Percentiles rank a stretch among this genome's conserved stretches.
Conservation (phyloP, 1,140 invertebrate species). For the Lethocerus indicus region DNA sequence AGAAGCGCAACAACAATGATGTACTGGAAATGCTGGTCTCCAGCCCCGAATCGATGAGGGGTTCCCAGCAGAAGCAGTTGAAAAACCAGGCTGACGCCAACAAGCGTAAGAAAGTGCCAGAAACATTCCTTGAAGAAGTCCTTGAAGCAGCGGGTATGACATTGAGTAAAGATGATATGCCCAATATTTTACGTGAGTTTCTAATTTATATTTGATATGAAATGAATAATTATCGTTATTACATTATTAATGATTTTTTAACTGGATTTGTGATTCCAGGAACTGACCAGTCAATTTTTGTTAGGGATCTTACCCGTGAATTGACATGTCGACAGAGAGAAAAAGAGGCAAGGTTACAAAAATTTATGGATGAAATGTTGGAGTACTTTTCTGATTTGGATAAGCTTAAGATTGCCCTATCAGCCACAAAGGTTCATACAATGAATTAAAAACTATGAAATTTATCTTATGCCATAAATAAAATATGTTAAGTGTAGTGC, state of each 20-base stretch:
- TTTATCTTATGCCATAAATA: no score
- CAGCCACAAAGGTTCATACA: slow-evolving; percentile 7
- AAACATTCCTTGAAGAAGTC: not conserved
- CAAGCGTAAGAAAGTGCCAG: not conserved
- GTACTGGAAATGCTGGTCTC: not conserved
- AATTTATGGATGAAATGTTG: slow-evolving; percentile 1
- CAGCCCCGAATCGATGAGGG: not conserved
- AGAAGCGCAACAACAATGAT: not conserved
- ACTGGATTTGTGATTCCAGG: slow-evolving; percentile 1
- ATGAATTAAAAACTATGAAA: no score
- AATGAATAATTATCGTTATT: no score
- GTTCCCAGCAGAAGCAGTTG: not conserved
- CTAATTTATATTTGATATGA: not conserved
- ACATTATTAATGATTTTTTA: not conserved
- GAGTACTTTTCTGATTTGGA: slow-evolving; percentile 1
- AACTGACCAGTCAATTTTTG: slow-evolving; percentile 8
- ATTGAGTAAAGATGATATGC: not conserved
- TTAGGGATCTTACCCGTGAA: not conserved
- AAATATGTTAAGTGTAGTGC: no score
- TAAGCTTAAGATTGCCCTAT: slow-evolving; percentile 6
- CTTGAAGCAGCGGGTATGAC: not conserved
- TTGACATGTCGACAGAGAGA: not conserved
- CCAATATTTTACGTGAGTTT: not conserved
- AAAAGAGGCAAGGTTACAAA: not conserved
- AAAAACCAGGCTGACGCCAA: not conserved